A percentile compares a stretch with the other conserved stretches of the same genome.
Conservation (phyloP, 2,888 invertebrate species). For the Chorisops tibialis region DNA sequence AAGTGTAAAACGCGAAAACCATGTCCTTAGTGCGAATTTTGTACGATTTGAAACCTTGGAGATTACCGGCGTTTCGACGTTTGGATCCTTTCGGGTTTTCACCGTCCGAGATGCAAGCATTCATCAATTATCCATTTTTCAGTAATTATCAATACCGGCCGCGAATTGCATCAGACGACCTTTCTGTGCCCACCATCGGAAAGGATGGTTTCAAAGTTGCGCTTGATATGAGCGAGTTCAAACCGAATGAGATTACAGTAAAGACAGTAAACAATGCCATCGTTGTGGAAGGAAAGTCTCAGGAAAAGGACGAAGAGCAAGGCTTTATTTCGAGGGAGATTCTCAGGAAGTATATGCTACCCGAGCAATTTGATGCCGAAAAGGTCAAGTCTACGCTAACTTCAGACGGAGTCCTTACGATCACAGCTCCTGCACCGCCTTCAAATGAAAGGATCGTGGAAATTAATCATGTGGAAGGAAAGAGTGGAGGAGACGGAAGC, state of each 20-base stretch:
- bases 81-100: constrained; percentile 12
- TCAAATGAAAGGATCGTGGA: constrained; percentile 55
- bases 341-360: constrained; percentile 64
- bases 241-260: constrained; percentile 68
- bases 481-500: neutral
- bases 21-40: constrained; percentile 9
- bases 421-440: constrained; percentile 60
- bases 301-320: constrained; percentile 63
- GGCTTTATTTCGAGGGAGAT: constrained; percentile 69
- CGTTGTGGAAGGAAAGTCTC: constrained; percentile 67
- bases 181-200: constrained; percentile 42
- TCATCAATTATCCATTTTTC: constrained; percentile 3
- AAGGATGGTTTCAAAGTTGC: constrained; percentile 62
- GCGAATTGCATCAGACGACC: neutral
- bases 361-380: constrained; percentile 66
- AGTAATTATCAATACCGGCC: neutral
- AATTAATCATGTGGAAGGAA: constrained; percentile 61
- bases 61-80: constrained; percentile 1
- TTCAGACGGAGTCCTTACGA: constrained; percentile 63
- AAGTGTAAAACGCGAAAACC: neutral
- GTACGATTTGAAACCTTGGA: constrained; percentile 12
- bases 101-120: constrained; percentile 4
- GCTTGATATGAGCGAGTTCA: constrained; percentile 69
- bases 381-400: constrained; percentile 66
- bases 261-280: constrained; percentile 66